Base-by-base conservation (phyloP, 2,113 vertebrate genomes). In the Aplodontia rufa region DNA sequence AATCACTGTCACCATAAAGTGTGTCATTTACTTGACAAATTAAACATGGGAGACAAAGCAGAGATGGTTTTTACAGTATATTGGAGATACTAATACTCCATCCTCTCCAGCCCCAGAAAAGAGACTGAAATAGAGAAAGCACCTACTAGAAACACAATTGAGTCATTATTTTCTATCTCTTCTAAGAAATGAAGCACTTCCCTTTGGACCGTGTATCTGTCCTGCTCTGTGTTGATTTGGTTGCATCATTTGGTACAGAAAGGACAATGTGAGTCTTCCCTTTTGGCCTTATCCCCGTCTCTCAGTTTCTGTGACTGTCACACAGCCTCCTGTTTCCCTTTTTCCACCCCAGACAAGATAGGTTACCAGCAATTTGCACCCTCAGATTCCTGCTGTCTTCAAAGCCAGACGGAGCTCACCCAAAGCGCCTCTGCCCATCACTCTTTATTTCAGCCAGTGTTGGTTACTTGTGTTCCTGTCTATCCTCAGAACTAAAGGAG, bases 381-480 rank as follows among this genome's bases (percentile, higher is more conserved):
- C 60, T 47, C 9, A 7, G 7, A 17, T 17, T 58, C 49, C 35
- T 37, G 0, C 9, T 17, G 71, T 96, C 93, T 47, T 94, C 35
- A 87, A 53, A 19, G 42, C 95, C 97, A 97, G 96, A 91, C 74
- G 26, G 64, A 90, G 84, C 93, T 97, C 96, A 82, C 42, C 87
- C 6, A 32, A 93, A 81, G 72, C 69, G 35, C 22, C 60, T 85
- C 85, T 58, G 69, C 72, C 90, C 81, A 79, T 78, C 71, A 78
- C 55, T 86, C 76, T 95, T 76, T 75, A 94, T 80, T 95, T 92
- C 26, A 62, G 60, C 55, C 95, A 85, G 64, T 94, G 94, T 97
- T 97, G 95, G 96, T 97, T 93, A 97, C 94, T 95, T 96, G 97
- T 97, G 93, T 96, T 97, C 89, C 93, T 87, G 51, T 94, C 97